Conservation (phyloP, 2,888 invertebrate genomes). For the Drosophila lacicola region DNA sequence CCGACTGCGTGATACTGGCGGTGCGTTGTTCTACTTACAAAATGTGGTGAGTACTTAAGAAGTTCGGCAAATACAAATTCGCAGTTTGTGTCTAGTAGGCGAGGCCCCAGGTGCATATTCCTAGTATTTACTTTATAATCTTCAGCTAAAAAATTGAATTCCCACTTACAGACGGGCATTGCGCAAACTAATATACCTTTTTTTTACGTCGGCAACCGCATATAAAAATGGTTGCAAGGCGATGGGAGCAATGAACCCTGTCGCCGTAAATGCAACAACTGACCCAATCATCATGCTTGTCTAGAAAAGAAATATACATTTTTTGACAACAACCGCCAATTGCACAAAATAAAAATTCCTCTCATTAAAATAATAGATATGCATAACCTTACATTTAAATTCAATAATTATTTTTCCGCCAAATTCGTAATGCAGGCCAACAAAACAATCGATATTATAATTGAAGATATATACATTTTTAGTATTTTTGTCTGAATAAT, state of each 20-base stretch:
- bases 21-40: no score
- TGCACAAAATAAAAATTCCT: no score
- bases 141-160: no score
- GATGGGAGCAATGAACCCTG: slow-evolving; percentile 61
- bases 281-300: neutral
- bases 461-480: neutral
- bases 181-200: neutral
- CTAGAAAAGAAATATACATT: neutral
- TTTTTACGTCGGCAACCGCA: no score
- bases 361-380: neutral
- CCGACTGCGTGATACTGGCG: neutral
- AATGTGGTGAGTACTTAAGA: no score
- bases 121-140: no score
- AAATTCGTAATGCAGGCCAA: neutral
- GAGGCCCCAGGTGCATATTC: no score
- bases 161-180: no score
- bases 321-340: no score
- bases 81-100: no score
- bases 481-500: slow-evolving; percentile 19
- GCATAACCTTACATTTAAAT: neutral
- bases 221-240: slow-evolving; percentile 10
- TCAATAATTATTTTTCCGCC: neutral
- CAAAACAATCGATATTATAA: slow-evolving; percentile 11
- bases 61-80: no score
- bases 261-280: neutral